Base-by-base conservation (phyloP, 2,888 invertebrate genomes). In the Melipona bicolor region DNA sequence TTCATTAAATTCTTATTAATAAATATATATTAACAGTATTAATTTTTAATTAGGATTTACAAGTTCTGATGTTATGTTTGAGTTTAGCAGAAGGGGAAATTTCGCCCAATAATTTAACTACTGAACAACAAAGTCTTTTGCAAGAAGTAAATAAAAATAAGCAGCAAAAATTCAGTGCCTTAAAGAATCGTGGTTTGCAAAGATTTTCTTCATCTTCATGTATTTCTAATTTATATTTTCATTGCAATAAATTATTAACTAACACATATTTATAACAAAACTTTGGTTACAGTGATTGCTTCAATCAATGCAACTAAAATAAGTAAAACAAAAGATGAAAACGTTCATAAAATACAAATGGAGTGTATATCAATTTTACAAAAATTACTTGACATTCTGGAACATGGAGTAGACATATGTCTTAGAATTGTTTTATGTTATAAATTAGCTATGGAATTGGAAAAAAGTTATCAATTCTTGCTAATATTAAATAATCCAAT, bases 21-120 rank as follows among this genome's bases (percentile, higher is more conserved):
- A 15, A 13, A 59, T 21, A 52, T 69, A 0, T 32, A 13, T 49
- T 6, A 77, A 24, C 21, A 61, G 59, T 43, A 32, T 49, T 65
- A 65, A 69, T 67, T 68, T 27, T 68, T 69, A 21, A 68, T 24
- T 70, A 93, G 92, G 96, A 96, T 56, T 95, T 97, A 59, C 95
- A 96, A 90, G 95, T 96, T 62, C 91, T 97, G 68, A 95, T 96
- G 92, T 95, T 96, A 3, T 97, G 96, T 86, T 94, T 96, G 87
- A 95, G 95, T 90, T 92, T 97, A 75, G 97, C 96, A 0, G 97
- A 97, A 92, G 96, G 96, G 4, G 95, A 95, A 6, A 95, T 96
- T 59, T 95, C 95, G 61, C 97, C 97, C 0, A 95, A 96, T 89
- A 96, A 97, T 81, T 93, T 97, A 88, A 96, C 96, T 3, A 95